Conservation (phyloP, 1,140 invertebrate genomes). For the Atopsyche davidsoni region DNA sequence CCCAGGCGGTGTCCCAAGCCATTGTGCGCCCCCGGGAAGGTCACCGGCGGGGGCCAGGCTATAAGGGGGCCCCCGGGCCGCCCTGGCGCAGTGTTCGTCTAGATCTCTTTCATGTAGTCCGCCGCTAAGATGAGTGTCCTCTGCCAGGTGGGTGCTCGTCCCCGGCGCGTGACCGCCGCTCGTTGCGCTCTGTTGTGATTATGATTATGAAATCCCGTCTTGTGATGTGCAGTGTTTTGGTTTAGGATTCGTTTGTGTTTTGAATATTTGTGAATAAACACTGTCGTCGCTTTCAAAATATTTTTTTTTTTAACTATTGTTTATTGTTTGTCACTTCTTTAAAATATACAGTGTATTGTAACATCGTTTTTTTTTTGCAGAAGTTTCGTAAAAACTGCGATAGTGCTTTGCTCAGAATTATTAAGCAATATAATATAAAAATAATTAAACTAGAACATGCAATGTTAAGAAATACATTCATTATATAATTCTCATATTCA, state of each 20-base stretch:
- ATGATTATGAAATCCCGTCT: conserved; percentile 12
- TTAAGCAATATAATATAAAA: too few relatives aligned
- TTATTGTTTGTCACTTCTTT: background rate
- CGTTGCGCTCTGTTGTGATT: conserved; percentile 17
- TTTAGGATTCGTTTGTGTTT: conserved; percentile 1
- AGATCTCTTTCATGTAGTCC: conserved; percentile 29
- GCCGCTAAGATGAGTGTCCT: conserved; percentile 26
- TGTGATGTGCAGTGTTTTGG: conserved; percentile 1
- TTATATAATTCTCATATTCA: too few relatives aligned
- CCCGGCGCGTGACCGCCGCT: background rate
- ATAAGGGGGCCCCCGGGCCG: conserved; percentile 19
- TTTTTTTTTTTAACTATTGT: too few relatives aligned
- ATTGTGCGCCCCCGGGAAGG: background rate
- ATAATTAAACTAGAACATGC: too few relatives aligned
- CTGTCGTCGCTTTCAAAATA: too few relatives aligned
- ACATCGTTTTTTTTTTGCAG: too few relatives aligned
- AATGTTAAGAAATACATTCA: too few relatives aligned
- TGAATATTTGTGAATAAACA: too few relatives aligned
- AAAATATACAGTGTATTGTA: too few relatives aligned
- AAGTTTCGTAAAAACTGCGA: too few relatives aligned
- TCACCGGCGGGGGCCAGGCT: conserved; percentile 10
- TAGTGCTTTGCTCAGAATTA: too few relatives aligned
- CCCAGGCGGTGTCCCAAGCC: conserved; percentile 23
- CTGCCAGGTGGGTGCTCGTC: conserved; percentile 25
- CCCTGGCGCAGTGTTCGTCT: conserved; percentile 24